Base-by-base conservation (phyloP, 1,140 invertebrate genomes). In the Melipona quadrifasciata region DNA sequence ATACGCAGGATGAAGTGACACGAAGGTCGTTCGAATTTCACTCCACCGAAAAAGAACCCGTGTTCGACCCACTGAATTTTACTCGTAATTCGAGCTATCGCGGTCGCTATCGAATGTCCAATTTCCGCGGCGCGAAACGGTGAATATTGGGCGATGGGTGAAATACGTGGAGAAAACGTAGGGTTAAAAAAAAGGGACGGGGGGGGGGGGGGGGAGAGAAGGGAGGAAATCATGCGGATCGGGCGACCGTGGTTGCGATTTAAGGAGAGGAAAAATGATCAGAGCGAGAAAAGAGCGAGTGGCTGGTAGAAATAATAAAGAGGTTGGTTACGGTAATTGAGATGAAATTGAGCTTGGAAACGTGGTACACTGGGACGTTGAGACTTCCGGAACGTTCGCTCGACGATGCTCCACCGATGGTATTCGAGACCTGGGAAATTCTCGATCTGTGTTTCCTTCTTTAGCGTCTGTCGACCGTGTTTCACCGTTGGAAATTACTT, bases 271-370 rank as follows among this genome's bases (percentile, higher is more conserved):
- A 31, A 31, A 21, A 65, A 65, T 65, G 19, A n/a, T 65, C 16
- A 27, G 12, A 17, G 70, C 1, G 39, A 17, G 27, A 34, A 24
- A 6, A 55, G 16, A 55, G 77, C 47, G n/a, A 68, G 68, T 31
- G 68, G 64, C 51, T 68, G 64, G 77, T 53, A 79, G 65, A 70
- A 70, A 79, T 79, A 79, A 79, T 79, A 79, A 79, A 79, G 27
- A 79, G 51, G 11, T 19, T 55, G 77, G 51, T 79, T 79, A 70
- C 77, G 47, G 64, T 79, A 79, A 79, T 79, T 79, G 77, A 79
- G 77, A 31, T 68, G 77, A 79, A 79, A 79, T 79, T 79, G 77
- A 79, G 77, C 77, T 39, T 12, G 64, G 21, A 79, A 47, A 64
- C 58, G 72, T 57, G n/a, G 47, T 3, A 39, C 14, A 14, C 3